Conservation (phyloP, 30 jellyfish, hydroid and myxozoan genomes). For the Aurelia sp. region DNA sequence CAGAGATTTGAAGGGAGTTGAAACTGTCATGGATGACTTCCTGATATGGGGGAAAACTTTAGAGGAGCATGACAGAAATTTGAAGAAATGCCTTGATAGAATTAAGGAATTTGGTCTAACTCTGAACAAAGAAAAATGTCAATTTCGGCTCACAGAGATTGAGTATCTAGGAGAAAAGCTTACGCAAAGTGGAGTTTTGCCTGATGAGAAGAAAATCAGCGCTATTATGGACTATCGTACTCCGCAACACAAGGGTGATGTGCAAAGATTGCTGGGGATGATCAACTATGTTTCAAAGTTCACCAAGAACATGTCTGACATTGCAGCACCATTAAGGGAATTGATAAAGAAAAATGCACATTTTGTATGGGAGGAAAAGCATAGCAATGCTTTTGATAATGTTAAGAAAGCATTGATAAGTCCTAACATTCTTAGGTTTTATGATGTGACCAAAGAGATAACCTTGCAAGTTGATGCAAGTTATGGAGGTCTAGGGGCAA, state of each 20-base stretch:
- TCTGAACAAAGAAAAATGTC: conserved; percentile 5
- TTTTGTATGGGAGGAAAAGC: background rate
- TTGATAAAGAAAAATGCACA: background rate
- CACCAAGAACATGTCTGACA: too few species aligned
- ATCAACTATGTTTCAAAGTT: too few species aligned
- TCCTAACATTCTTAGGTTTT: conserved; percentile 3
- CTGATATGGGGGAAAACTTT: conserved; percentile 6
- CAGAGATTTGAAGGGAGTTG: conserved; percentile 6
- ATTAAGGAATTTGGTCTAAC: conserved; percentile 11
- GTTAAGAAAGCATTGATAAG: conserved; percentile 25
- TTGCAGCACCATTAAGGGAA: too few species aligned
- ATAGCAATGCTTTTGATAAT: conserved; percentile 24
- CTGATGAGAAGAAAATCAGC: conserved; percentile 22
- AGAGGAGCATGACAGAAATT: conserved; percentile 22
- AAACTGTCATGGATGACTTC: conserved; percentile 13
- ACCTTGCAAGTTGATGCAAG: conserved; percentile 43
- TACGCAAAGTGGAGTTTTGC: background rate
- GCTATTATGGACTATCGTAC: conserved; percentile 30
- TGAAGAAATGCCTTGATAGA: conserved; percentile 8
- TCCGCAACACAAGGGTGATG: conserved; percentile 5
- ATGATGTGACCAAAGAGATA: conserved; percentile 7
- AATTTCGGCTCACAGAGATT: background rate
- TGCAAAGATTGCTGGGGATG: too few species aligned
- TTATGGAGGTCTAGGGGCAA: conserved; percentile 40
- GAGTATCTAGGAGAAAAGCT: conserved; percentile 26